Conservation (phyloP, 2,888 invertebrate genomes). For the Diloba caeruleocephala region DNA sequence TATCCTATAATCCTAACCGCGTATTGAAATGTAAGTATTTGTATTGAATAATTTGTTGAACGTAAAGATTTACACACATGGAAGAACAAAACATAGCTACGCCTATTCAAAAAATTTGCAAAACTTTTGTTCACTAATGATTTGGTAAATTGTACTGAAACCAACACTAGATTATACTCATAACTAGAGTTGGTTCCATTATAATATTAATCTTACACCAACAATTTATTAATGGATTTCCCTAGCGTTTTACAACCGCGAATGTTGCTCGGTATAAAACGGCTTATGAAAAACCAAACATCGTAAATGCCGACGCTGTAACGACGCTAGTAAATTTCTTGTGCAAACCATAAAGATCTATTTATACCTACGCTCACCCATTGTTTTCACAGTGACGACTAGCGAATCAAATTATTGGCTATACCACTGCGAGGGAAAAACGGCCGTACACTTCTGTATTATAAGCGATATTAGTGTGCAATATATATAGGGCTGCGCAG, state of each 20-base stretch:
- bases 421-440: slow-evolving; percentile 60
- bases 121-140: slow-evolving; percentile 30
- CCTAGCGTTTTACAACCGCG: slow-evolving; percentile 49
- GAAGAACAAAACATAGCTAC: too few species aligned
- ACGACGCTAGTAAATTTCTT: slow-evolving; percentile 68
- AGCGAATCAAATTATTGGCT: slow-evolving; percentile 86
- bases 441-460: slow-evolving; percentile 51
- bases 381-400: slow-evolving; percentile 86
- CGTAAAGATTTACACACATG: too few species aligned
- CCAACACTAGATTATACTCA: slow-evolving; percentile 47
- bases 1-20: too few species aligned
- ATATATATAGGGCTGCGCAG: slow-evolving; percentile 72
- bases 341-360: slow-evolving; percentile 62
- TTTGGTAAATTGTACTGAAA: slow-evolving; percentile 42
- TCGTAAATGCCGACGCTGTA: slow-evolving; percentile 62
- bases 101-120: slow-evolving; percentile 2
- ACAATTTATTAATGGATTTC: slow-evolving; percentile 50
- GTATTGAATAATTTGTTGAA: too few species aligned
- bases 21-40: too few species aligned
- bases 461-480: slow-evolving; percentile 63
- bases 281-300: slow-evolving; percentile 55
- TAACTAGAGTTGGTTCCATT: too few species aligned
- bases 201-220: too few species aligned
- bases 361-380: slow-evolving; percentile 73
- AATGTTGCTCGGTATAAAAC: slow-evolving; percentile 42